Base-by-base conservation (phyloP, 2,113 vertebrate species). In the Hippopotamus amphibius region DNA sequence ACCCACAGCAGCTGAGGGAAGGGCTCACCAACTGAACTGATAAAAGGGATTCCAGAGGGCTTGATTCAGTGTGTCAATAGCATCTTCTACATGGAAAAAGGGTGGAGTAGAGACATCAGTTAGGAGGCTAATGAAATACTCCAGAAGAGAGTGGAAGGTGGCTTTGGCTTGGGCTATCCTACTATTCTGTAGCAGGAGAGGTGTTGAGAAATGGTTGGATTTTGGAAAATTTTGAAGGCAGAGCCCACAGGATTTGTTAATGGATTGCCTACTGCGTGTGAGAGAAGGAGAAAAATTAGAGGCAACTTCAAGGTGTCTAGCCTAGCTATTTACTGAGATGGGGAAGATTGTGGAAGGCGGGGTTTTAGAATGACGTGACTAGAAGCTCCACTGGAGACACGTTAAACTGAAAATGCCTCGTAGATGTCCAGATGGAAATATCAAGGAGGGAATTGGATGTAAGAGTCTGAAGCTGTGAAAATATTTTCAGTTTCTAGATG, bases 341-440 rank as follows among this genome's bases (percentile, higher is more conserved):
- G 37, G 53, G 37, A 79, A 90, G 43, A 80, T 41, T 46, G 26
- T 53, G 57, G 77, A 21, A 76, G 12, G 33, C 69, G 8, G 68
- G 74, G 16, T 71, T 95, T 95, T 90, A 30, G 65, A 82, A 53
- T 50, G 19, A 3, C 11, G 48, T 85, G 48, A 81, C 50, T 72
- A 65, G 57, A 91, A 77, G 41, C 77, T 81, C 53, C 24, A 7
- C 69, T 77, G 30, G 46, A 95, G 50, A 95, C 16, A 43, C 50
- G 59, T 43, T 79, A 80, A 86, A 71, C n/a, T 43, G 21, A 82
- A 94, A 95, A 95, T 88, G 28, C 33, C 53, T 85, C 33, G 7
- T 69, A 86, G 81, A 65, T 68, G 21, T 55, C 46, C n/a, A 53
- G 94, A 77, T 85, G 50, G 85, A 71, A 71, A 55, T 94, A 55